phyloP scores from a whole-genome alignment of 2,797 vertebrate species.

The Cynopterus sphinx region DNA sequence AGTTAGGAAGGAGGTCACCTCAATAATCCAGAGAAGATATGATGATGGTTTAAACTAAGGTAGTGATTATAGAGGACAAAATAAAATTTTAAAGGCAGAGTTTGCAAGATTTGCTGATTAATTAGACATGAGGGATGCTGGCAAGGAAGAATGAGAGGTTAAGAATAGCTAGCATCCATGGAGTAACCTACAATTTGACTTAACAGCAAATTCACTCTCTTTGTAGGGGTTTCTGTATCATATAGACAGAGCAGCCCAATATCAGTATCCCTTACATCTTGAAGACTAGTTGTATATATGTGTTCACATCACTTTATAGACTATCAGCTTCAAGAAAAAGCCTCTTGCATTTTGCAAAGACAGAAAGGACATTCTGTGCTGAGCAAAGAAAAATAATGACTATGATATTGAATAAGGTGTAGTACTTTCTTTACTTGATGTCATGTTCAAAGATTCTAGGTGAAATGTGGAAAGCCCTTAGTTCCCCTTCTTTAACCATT shows the following conservation, averaged over 20 bases:
- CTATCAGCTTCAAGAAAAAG: background rate
- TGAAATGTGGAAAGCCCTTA: background rate
- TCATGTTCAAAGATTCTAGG: background rate
- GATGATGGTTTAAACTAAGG: background rate
- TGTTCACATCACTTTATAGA: background rate
- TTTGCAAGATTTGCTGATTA: background rate
- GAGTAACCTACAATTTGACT: background rate
- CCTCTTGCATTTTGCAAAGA: background rate
- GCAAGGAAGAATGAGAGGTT: background rate
- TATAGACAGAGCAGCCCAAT: background rate
- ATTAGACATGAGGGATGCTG: background rate
- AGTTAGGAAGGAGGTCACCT: background rate
- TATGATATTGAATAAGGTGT: background rate
- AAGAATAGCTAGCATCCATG: background rate
- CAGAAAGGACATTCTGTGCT: background rate
- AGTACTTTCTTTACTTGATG: conserved; percentile 10
- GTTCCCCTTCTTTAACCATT: conserved; percentile 19
- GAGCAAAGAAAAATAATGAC: background rate
- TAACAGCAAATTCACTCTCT: background rate
- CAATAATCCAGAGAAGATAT: background rate
- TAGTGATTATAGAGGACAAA: background rate
- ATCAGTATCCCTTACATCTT: background rate
- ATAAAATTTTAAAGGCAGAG: background rate
- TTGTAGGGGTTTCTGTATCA: background rate
- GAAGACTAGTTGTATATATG: background rate